Percentiles rank a stretch among this genome's conserved stretches.
Evolutionary conservation across 2,113 vertebrate genomes (phyloP).

Genomic region (Lophochroa leadbeateri): DNA sequence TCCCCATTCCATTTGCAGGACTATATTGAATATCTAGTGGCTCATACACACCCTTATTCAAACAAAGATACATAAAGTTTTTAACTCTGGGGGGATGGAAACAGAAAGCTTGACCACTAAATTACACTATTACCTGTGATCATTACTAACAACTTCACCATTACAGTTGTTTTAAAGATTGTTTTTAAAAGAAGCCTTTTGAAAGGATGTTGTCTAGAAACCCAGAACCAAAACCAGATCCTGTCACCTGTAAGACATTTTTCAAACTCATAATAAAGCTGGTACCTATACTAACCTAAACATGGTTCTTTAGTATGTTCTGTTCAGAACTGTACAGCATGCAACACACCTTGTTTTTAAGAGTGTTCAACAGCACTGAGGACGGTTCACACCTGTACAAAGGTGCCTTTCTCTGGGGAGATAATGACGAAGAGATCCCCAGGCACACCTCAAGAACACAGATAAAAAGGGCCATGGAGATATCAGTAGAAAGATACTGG

Average conservation of each 20-base stretch:
- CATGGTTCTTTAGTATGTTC: neutral
- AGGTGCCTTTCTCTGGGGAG: neutral
- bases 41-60: neutral
- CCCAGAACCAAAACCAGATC: neutral
- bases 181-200: neutral
- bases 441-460: neutral
- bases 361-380: accelerated
- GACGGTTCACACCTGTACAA: neutral
- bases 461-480: neutral
- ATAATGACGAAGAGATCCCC: accelerated
- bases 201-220: neutral
- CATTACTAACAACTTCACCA: neutral
- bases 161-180: neutral
- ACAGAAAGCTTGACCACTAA: neutral
- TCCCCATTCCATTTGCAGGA: neutral
- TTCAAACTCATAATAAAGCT: neutral
- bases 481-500: neutral
- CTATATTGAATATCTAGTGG: neutral
- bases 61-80: neutral
- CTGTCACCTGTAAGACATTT: neutral
- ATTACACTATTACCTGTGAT: neutral
- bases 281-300: neutral
- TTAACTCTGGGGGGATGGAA: neutral
- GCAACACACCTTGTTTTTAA: neutral
- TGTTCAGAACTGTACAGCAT: neutral